A percentile compares a stretch with the other conserved stretches of the same genome.
These are phyloP conservation scores for Pseudochirops cupreus DNA, from an alignment of 2,797 vertebrate species.

Conservation along the genomic window DNA sequence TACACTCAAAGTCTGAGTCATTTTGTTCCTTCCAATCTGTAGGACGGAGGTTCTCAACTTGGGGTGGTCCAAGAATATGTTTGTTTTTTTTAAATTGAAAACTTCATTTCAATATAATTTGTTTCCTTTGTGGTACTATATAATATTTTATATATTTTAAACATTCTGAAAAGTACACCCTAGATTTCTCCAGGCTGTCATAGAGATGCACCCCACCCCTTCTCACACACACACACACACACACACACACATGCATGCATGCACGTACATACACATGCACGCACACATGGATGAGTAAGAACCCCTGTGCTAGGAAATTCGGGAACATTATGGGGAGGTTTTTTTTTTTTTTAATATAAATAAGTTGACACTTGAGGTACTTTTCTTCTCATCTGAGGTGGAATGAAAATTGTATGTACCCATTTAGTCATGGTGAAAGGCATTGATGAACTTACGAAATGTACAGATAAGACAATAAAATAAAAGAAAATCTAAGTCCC, in stretches of 20 bases:
- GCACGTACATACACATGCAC: neutral
- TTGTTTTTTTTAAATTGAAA: neutral
- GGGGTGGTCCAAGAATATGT: neutral
- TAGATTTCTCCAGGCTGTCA: neutral
- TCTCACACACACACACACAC: too few species aligned
- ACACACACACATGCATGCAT: too few species aligned
- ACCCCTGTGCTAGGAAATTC: neutral
- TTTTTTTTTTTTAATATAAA: neutral
- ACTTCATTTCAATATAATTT: neutral
- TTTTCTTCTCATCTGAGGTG: neutral
- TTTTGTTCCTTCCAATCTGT: too few species aligned
- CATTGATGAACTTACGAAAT: neutral
- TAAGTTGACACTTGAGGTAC: neutral
- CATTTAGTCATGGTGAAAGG: neutral
- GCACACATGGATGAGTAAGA: neutral
- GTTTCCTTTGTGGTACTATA: neutral
- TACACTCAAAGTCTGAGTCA: neutral
- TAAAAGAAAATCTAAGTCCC: neutral
- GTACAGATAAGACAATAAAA: neutral
- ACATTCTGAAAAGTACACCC: neutral
- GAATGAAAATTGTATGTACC: neutral
- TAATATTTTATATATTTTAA: neutral
- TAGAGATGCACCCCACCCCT: too few species aligned
- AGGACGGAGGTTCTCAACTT: neutral
- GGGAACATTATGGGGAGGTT: neutral